Evolutionary conservation across 2,113 vertebrate species (phyloP).

Genomic region (Odocoileus virginianus): DNA sequence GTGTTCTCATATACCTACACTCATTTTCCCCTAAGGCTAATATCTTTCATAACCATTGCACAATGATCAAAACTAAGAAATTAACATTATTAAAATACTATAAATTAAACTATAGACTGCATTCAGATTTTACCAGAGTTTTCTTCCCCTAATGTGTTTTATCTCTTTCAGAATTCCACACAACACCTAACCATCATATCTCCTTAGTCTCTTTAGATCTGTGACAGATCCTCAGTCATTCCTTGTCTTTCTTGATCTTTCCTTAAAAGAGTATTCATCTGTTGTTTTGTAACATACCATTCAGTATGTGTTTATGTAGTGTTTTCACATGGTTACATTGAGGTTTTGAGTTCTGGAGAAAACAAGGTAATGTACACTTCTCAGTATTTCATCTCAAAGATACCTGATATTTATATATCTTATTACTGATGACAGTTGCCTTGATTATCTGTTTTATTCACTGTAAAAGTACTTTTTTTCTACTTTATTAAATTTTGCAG

Average conservation of each 20-base stretch:
- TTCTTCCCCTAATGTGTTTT: neutral
- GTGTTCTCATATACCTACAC: neutral
- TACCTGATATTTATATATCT: neutral
- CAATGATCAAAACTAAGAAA: neutral
- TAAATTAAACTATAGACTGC: neutral
- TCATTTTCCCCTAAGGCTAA: neutral
- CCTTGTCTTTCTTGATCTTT: neutral
- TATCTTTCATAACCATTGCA: neutral
- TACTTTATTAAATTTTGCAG: neutral
- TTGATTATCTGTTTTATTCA: neutral
- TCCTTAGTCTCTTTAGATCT: neutral
- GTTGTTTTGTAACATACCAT: neutral
- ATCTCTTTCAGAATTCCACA: neutral
- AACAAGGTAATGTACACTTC: neutral
- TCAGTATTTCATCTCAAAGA: neutral
- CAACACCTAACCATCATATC: neutral
- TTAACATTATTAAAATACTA: neutral
- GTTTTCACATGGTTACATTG: neutral
- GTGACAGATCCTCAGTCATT: neutral
- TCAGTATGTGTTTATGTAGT: neutral
- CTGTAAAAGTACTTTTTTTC: neutral
- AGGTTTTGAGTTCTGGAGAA: neutral
- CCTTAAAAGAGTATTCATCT: constrained; percentile 16
- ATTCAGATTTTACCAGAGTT: neutral
- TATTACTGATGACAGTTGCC: neutral